A percentile compares a stretch with the other conserved stretches of the same genome.
phyloP scores from a whole-genome alignment of 2,113 vertebrate genomes.

The Anser brachyrhynchus region DNA sequence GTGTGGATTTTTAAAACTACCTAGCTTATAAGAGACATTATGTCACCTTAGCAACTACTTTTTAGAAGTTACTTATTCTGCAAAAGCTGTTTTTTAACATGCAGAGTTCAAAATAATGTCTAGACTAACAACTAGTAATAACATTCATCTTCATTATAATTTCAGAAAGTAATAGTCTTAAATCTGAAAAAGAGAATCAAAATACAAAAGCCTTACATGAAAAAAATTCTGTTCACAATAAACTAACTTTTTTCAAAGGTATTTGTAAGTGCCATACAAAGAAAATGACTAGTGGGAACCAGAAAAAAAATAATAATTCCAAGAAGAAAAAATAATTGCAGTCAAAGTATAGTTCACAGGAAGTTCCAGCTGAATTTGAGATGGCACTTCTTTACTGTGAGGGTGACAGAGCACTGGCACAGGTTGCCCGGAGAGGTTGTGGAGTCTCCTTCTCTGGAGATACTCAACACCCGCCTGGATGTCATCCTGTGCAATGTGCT shows the following conservation, averaged over 20 bases:
- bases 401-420: too few relatives aligned
- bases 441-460: too few relatives aligned
- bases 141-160: not conserved
- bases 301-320: not conserved
- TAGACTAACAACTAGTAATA: not conserved
- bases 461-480: too few relatives aligned
- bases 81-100: not conserved
- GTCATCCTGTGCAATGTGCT: too few relatives aligned
- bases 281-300: not conserved
- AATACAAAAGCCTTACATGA: not conserved
- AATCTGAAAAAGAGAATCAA: not conserved
- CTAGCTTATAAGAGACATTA: not conserved
- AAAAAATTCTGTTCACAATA: not conserved
- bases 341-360: not conserved
- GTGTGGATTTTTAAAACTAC: not conserved
- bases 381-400: too few relatives aligned
- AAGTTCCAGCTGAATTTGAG: too few relatives aligned
- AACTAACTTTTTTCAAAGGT: not conserved
- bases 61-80: not conserved
- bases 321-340: not conserved
- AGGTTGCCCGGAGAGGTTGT: too few relatives aligned
- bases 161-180: not conserved
- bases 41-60: not conserved
- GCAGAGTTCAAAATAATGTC: not conserved
- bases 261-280: not conserved